These are phyloP conservation scores for Orussus abietinus DNA, from an alignment of 1,140 invertebrate species.

Conservation along the genomic window DNA sequence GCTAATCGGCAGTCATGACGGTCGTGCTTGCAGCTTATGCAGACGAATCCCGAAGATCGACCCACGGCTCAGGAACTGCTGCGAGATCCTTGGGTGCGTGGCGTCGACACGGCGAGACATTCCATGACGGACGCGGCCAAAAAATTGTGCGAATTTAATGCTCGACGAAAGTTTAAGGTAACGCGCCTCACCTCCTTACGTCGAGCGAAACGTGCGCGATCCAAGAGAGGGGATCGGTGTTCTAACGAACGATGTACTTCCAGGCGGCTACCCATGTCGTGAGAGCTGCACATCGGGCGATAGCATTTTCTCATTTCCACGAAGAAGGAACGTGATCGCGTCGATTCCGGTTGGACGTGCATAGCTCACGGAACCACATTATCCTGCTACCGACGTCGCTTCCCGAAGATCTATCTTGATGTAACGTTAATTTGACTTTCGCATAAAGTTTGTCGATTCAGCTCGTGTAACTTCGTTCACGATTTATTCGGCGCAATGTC, in stretches of 20 bases:
- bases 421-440: too few relatives aligned
- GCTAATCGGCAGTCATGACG: too few relatives aligned
- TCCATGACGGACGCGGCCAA: conserved; percentile 30
- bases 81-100: conserved; percentile 55
- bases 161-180: conserved; percentile 60
- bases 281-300: conserved; percentile 20
- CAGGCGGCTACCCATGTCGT: conserved; percentile 24
- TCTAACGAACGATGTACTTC: not conserved
- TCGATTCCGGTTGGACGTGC: not conserved
- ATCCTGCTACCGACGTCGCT: too few relatives aligned
- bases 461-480: too few relatives aligned
- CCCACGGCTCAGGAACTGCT: conserved; percentile 52
- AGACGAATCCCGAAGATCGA: conserved; percentile 49
- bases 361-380: too few relatives aligned
- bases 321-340: conserved; percentile 4
- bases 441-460: too few relatives aligned
- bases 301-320: conserved; percentile 18
- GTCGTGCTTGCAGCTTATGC: conserved; percentile 57
- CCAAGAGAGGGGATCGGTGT: not conserved
- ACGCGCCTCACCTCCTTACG: conserved; percentile 9
- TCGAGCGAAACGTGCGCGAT: not conserved
- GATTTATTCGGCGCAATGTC: too few relatives aligned
- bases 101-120: conserved; percentile 34
- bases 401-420: too few relatives aligned
- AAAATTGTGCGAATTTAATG: conserved; percentile 57